Evolutionary conservation across 2,113 vertebrate species (phyloP), one percentile per base, ranked within the genome.

Genomic region (Triplophysa siluroides): DNA sequence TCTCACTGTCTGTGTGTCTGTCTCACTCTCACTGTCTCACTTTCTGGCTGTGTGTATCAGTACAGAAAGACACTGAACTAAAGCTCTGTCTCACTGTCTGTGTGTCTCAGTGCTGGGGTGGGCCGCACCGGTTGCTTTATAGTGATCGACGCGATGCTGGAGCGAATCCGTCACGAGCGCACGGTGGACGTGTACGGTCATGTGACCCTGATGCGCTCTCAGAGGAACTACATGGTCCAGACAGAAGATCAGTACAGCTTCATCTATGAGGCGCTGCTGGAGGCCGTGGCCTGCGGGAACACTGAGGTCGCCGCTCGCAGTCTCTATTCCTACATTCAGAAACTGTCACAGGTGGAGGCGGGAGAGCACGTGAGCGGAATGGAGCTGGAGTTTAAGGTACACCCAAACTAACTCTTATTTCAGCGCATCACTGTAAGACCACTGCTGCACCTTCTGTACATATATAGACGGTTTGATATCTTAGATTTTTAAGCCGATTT

Each of bases 221-320:
- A 99, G 88, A 92, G 98, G 26, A 99, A 99, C 90, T 99, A 99
- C 93, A 99, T 99, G 98, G 98, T 99, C 24, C 98, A 99, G 92
- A 99, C 98, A 0, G 98, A 99, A 85, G 98, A 99, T 89, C 98
- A 99, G 89, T 99, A 98, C 93, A 96, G 96, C 91, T 99, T 99
- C 89, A 99, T 99, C 74, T 97, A 99, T 1, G 98, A 99, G 89
- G 95, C 97, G 3, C 93, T 99, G 92, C 95, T 98, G 54, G 98
- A 99, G 90, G 97, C 97, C 0, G 97, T 98, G 38, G 94, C 96
- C 79, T 98, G 97, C 0, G 98, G 98, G 29, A 97, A 94, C 94
- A 99, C 97, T 0, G 98, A 99, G 91, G 96, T 98, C 75, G 96
- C 97, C 0, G 98, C 98, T 0, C 92, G 98, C 82, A 98, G 95